Conservation (phyloP, 2,113 vertebrate species). For the Synodontis membranacea region DNA sequence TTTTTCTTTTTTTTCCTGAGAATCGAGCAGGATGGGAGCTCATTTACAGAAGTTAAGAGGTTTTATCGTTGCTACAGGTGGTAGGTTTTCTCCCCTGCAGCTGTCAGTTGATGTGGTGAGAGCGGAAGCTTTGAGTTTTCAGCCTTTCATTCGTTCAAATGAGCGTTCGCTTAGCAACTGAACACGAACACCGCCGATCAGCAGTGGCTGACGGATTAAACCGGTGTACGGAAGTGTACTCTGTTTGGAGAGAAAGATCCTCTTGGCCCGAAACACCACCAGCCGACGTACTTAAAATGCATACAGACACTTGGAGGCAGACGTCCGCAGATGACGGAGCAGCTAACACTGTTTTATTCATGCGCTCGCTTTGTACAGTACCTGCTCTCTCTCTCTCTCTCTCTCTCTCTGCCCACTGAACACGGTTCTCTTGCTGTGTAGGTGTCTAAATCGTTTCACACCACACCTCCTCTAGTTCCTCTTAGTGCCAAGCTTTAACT, state of each 20-base stretch:
- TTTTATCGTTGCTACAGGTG: slow-evolving; percentile 60
- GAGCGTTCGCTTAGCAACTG: slow-evolving; percentile 59
- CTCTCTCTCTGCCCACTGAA: slow-evolving; percentile 67
- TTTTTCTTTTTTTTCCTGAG: slow-evolving; percentile 54
- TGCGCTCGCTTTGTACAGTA: slow-evolving; percentile 74
- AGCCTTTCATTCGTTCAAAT: background rate
- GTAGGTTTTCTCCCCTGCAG: slow-evolving; percentile 71
- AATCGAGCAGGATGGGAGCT: slow-evolving; percentile 73
- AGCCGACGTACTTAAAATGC: slow-evolving; percentile 59
- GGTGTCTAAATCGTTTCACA: slow-evolving; percentile 62
- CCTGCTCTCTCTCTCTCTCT: slow-evolving; percentile 59
- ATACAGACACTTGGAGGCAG: slow-evolving; percentile 72
- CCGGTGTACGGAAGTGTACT: slow-evolving; percentile 46
- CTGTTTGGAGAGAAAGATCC: slow-evolving; percentile 24
- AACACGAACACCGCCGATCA: slow-evolving; percentile 62
- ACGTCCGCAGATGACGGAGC: slow-evolving; percentile 77
- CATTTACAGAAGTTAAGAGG: slow-evolving; percentile 73
- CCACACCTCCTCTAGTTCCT: slow-evolving; percentile 57
- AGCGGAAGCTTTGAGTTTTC: background rate
- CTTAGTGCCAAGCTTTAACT: slow-evolving; percentile 25
- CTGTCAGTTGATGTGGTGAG: slow-evolving; percentile 63
- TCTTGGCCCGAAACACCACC: slow-evolving; percentile 43
- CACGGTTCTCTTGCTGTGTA: slow-evolving; percentile 70
- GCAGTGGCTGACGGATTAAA: slow-evolving; percentile 54
- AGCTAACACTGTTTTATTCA: slow-evolving; percentile 82